phyloP scores from a whole-genome alignment of 2,113 vertebrate genomes.

The Gnathonemus echidnorhynchus region DNA sequence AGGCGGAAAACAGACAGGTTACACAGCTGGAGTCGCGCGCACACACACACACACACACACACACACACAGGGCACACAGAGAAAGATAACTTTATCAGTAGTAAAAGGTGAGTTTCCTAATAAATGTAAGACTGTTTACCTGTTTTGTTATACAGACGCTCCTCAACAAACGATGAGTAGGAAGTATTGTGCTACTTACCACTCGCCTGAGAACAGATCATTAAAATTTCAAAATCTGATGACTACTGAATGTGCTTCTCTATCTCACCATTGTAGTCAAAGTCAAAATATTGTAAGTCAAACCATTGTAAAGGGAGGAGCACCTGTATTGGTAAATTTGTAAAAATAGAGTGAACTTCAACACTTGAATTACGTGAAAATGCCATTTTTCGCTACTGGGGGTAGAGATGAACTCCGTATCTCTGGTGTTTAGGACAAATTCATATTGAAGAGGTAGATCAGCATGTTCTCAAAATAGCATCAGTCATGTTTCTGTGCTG shows the following conservation, averaged over 20 bases:
- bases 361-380: background rate
- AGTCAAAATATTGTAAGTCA: background rate
- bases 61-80: background rate
- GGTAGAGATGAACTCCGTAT: background rate
- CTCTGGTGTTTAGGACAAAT: background rate
- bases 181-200: background rate
- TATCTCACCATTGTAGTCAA: background rate
- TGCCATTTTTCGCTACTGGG: background rate
- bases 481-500: background rate
- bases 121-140: background rate
- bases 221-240: background rate
- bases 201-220: background rate
- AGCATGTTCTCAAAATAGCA: background rate
- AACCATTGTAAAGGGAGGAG: background rate
- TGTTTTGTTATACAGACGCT: background rate
- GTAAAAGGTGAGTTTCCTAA: background rate
- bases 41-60: background rate
- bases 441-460: background rate
- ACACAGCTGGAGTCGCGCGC: background rate
- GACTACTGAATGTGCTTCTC: background rate
- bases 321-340: background rate
- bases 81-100: background rate
- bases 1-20: background rate
- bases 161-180: background rate
- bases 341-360: background rate